Evolutionary conservation across 2,888 invertebrate genomes (phyloP).

Genomic region (Biston betularia): DNA sequence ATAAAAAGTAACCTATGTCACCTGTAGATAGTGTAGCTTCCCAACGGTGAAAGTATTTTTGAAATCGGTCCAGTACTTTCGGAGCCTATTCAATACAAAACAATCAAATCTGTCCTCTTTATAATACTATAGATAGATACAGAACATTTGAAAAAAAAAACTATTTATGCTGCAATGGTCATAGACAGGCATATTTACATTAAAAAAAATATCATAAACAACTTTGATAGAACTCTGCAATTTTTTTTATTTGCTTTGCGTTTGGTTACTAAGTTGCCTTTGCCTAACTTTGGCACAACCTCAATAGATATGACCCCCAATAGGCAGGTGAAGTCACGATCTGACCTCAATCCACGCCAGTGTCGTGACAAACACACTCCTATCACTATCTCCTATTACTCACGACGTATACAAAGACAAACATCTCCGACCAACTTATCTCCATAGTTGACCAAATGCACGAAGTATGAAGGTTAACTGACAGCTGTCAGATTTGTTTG

Average conservation of each 20-base stretch:
- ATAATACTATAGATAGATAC: too few species aligned
- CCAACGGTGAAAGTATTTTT: too few species aligned
- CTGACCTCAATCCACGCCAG: conserved; percentile 10
- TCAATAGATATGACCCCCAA: conserved; percentile 10
- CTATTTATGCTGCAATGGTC: too few species aligned
- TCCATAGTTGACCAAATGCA: neutral
- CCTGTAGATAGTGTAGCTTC: too few species aligned
- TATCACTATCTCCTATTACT: conserved; percentile 25
- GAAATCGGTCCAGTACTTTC: too few species aligned
- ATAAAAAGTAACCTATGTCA: too few species aligned
- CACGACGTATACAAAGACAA: conserved; percentile 23
- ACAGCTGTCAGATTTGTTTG: neutral
- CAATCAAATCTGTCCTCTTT: too few species aligned
- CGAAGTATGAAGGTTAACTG: neutral
- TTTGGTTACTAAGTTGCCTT: neutral
- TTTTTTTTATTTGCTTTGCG: neutral
- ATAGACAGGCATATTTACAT: too few species aligned
- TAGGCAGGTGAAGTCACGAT: conserved; percentile 32
- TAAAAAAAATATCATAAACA: too few species aligned
- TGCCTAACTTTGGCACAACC: neutral
- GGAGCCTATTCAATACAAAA: too few species aligned
- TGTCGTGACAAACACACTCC: conserved; percentile 26
- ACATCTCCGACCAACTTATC: conserved; percentile 5
- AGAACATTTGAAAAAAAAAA: too few species aligned
- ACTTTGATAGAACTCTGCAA: too few species aligned